Evolutionary conservation across 2,888 invertebrate genomes (phyloP).

Genomic region (Dryocosmus kuriphilus): DNA sequence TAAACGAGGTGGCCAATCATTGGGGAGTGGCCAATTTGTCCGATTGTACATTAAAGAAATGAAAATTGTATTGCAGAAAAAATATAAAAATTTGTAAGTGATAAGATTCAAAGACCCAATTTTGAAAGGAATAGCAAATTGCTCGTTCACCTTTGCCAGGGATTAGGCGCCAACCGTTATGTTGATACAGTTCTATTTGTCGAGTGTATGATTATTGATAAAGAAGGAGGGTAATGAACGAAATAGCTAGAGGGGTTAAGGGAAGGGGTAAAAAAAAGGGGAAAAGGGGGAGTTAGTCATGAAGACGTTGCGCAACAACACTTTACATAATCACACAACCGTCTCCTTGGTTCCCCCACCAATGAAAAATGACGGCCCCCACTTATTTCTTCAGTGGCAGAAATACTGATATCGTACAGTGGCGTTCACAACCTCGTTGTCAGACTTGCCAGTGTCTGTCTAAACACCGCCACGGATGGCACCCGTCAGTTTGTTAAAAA

Average conservation of each 20-base stretch:
- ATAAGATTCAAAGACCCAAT: not conserved
- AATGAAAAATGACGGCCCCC: not conserved
- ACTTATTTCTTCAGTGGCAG: not conserved
- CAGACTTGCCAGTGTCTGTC: slow-evolving; percentile 6
- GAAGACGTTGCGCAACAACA: slow-evolving; percentile 30
- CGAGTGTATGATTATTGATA: slow-evolving; percentile 15
- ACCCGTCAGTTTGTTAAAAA: not conserved
- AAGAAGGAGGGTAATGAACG: not conserved
- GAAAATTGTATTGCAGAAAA: too few relatives aligned
- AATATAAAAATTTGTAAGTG: too few relatives aligned
- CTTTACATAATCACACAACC: slow-evolving; percentile 35
- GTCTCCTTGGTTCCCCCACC: slow-evolving; percentile 10
- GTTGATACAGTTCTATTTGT: slow-evolving; percentile 12
- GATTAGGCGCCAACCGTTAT: not conserved
- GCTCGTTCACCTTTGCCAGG: not conserved
- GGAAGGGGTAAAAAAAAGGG: not conserved
- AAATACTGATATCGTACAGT: slow-evolving; percentile 6
- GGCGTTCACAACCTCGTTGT: slow-evolving; percentile 2
- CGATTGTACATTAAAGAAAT: too few relatives aligned
- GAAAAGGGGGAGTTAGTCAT: not conserved
- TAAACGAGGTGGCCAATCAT: too few relatives aligned
- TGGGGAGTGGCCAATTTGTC: too few relatives aligned
- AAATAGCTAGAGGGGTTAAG: too few relatives aligned
- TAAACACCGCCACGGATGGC: not conserved
- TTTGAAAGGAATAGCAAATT: not conserved